Conservation (phyloP, 2,113 vertebrate species). For the Serinus canaria region DNA sequence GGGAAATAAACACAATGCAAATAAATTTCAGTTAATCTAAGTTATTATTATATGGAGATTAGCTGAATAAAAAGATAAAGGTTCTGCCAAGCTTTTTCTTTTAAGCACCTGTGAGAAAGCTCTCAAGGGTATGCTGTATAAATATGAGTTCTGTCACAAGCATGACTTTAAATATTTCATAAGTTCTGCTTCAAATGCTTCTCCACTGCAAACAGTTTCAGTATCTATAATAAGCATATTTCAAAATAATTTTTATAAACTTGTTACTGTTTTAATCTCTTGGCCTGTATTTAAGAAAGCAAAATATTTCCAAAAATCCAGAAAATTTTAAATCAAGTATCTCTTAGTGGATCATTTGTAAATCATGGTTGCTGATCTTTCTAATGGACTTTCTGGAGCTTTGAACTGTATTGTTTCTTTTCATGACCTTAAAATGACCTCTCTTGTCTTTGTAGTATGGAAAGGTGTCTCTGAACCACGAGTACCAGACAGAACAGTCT, state of each 20-base stretch:
- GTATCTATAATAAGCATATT: not conserved
- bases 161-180: not conserved
- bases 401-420: not conserved
- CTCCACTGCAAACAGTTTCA: not conserved
- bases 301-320: not conserved
- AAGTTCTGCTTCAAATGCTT: not conserved
- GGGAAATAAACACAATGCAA: not conserved
- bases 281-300: not conserved
- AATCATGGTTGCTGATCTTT: not conserved
- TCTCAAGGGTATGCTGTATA: not conserved
- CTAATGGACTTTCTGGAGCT: not conserved
- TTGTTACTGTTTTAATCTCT: not conserved
- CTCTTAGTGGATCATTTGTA: not conserved
- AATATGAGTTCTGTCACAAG: not conserved
- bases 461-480: not conserved
- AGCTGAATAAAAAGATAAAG: not conserved
- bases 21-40: not conserved
- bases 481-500: not conserved
- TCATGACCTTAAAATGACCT: not conserved
- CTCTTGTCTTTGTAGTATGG: not conserved
- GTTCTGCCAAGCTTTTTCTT: not conserved
- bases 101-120: not conserved
- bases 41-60: not conserved
- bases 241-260: not conserved
- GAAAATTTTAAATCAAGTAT: not conserved